Conservation (phyloP, 2,797 vertebrate genomes). For the Apodemus agrarius region DNA sequence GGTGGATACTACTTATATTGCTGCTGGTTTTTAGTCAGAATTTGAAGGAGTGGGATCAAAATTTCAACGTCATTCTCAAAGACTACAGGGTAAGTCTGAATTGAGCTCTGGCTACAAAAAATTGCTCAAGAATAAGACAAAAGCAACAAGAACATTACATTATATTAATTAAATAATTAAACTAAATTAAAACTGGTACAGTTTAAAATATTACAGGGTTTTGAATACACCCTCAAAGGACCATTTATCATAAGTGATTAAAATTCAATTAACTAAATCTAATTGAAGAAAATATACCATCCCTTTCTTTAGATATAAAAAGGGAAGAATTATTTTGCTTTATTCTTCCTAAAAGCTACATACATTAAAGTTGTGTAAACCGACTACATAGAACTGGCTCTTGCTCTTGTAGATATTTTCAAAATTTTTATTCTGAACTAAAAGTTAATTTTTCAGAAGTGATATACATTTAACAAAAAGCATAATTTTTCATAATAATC, state of each 20-base stretch:
- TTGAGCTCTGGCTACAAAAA: neutral
- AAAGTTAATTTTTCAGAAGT: neutral
- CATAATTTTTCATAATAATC: neutral
- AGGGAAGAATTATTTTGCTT: neutral
- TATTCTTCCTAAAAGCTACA: neutral
- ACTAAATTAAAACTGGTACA: neutral
- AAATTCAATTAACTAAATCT: neutral
- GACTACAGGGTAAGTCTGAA: neutral
- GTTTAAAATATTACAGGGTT: neutral
- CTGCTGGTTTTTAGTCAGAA: fast-evolving
- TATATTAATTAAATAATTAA: neutral
- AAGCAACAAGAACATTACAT: neutral
- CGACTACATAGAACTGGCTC: neutral
- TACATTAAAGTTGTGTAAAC: neutral
- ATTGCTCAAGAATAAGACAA: neutral
- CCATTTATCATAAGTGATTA: neutral
- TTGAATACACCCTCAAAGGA: neutral
- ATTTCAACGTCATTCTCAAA: neutral
- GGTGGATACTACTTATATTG: neutral
- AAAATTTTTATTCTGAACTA: neutral
- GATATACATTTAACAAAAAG: neutral
- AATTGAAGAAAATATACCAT: neutral
- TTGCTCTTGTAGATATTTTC: neutral
- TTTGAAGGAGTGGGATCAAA: neutral
- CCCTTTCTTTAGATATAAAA: neutral